Percentiles rank a stretch among this genome's conserved stretches.
phyloP scores from a whole-genome alignment of 2,888 invertebrate species.

The Priocnemis perturbator region DNA sequence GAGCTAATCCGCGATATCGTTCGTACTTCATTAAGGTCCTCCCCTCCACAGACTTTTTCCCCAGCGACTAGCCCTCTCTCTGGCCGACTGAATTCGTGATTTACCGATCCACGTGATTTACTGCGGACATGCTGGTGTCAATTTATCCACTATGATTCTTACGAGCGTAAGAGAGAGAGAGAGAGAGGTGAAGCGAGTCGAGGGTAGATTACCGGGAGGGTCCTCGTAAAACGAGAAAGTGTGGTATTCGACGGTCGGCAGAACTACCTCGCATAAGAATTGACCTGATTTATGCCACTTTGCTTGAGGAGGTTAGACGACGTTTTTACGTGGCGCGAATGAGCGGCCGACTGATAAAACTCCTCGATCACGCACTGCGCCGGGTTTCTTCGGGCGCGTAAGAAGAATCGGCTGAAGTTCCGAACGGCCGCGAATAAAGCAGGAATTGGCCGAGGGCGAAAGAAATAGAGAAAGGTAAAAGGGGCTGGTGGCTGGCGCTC shows the following conservation, averaged over 20 bases:
- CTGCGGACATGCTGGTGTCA: constrained; percentile 2
- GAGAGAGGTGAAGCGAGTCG: background rate
- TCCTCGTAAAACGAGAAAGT: constrained; percentile 8
- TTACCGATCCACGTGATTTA: constrained; percentile 37
- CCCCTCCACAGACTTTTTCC: constrained; percentile 16
- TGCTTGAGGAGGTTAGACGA: background rate
- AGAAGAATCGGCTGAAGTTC: no score
- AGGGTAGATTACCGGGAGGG: constrained; percentile 5
- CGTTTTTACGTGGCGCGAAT: background rate
- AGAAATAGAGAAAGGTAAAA: background rate
- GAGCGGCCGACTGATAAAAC: background rate
- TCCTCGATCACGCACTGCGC: background rate
- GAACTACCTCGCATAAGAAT: background rate
- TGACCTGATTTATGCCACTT: constrained; percentile 1
- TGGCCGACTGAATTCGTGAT: constrained; percentile 49
- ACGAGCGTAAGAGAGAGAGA: background rate
- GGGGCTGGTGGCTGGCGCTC: background rate
- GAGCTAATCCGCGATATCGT: constrained; percentile 58
- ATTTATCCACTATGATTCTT: constrained; percentile 1
- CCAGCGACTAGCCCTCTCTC: background rate
- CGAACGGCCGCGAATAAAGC: background rate
- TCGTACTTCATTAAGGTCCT: constrained; percentile 59
- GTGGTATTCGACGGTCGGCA: background rate
- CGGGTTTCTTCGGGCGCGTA: no score
- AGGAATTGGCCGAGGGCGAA: background rate